These are phyloP conservation scores for Bombyx huttoni DNA, from an alignment of 2,888 invertebrate genomes.

Conservation along the genomic window DNA sequence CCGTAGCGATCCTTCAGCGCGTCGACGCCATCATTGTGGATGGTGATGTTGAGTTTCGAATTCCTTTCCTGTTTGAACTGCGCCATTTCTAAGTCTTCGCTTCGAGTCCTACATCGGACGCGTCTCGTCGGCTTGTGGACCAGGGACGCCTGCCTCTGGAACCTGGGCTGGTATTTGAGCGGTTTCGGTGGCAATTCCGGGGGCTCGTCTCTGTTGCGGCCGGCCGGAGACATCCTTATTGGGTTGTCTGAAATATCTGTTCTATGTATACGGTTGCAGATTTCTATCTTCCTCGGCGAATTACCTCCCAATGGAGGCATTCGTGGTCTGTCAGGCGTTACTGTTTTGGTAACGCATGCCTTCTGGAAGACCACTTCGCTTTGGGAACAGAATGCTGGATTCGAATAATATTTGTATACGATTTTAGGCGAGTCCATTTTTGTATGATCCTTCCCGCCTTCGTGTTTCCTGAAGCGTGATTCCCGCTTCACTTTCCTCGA, in stretches of 20 bases:
- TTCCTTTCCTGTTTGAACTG: slow-evolving; percentile 40
- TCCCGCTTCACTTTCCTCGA: slow-evolving; percentile 16
- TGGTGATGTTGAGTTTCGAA: slow-evolving; percentile 36
- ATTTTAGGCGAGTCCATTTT: slow-evolving; percentile 65
- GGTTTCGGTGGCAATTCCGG: slow-evolving; percentile 62
- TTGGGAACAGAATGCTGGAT: slow-evolving; percentile 85
- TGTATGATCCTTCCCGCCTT: slow-evolving; percentile 14
- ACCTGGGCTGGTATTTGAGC: slow-evolving; percentile 42
- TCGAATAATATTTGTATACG: slow-evolving; percentile 78
- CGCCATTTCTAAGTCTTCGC: slow-evolving; percentile 65
- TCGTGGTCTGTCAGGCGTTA: slow-evolving; percentile 34
- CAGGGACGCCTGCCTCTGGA: slow-evolving; percentile 53
- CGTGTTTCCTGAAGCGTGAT: slow-evolving; percentile 23
- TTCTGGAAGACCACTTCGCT: slow-evolving; percentile 76
- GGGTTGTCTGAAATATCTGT: slow-evolving; percentile 67
- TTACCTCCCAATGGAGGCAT: slow-evolving; percentile 61
- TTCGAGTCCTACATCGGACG: slow-evolving; percentile 41
- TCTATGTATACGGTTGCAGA: slow-evolving; percentile 47
- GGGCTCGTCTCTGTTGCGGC: slow-evolving; percentile 43
- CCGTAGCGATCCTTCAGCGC: slow-evolving; percentile 64
- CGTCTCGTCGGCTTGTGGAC: slow-evolving; percentile 65
- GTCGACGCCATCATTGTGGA: slow-evolving; percentile 41
- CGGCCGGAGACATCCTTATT: slow-evolving; percentile 42
- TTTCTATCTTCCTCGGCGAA: slow-evolving; percentile 52
- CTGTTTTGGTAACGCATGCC: slow-evolving; percentile 39